Evolutionary conservation across 1,140 invertebrate genomes (phyloP), one percentile per base, ranked within the genome.

Genomic region (Solenopsis fugax): DNA sequence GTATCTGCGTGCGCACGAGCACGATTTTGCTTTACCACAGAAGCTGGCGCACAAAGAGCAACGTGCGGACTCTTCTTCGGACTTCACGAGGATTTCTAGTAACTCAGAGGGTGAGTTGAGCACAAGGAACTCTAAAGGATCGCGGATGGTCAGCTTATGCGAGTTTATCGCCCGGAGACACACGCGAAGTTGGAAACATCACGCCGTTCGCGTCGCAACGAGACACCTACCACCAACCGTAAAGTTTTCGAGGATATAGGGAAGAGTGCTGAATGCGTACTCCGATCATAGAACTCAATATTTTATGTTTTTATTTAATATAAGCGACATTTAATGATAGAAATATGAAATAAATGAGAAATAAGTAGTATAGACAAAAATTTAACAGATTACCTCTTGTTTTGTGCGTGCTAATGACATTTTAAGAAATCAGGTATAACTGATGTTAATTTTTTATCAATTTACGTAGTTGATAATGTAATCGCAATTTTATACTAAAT

Each of bases 101-200:
- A 73, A 50, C 50, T 81, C 64, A 13, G 13, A 75, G 41, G 5
- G 18, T 7, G 24, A 13, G 16, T n/a, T 12, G 37, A 34, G 50
- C 24, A 9, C 37, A 21, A 72, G 24, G 24, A 72, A 82, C 37
- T 60, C 65, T 60, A 18, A 72, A 48, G 80, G 54, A 52, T 67
- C 34, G 48, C 9, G 62, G 45, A 60, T 56, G 69, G 54, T 75
- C 80, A 73, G 80, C 67, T 84, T 84, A 84, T 50, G 54, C 54
- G 41, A 75, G 69, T 84, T 73, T 73, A 84, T 84, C 69, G 34
- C n/a, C 65, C 65, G 34, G 9, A 48, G 29, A 37, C 34, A 34
- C 64, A 48, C 21, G 37, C 24, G 41, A 84, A 60, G 80, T 73
- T 73, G 29, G 13, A 21, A 62, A 50, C 80, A 56, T 73, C 50